Evolutionary conservation across 1,140 invertebrate genomes (phyloP).

Genomic region (Leucophenga varia): DNA sequence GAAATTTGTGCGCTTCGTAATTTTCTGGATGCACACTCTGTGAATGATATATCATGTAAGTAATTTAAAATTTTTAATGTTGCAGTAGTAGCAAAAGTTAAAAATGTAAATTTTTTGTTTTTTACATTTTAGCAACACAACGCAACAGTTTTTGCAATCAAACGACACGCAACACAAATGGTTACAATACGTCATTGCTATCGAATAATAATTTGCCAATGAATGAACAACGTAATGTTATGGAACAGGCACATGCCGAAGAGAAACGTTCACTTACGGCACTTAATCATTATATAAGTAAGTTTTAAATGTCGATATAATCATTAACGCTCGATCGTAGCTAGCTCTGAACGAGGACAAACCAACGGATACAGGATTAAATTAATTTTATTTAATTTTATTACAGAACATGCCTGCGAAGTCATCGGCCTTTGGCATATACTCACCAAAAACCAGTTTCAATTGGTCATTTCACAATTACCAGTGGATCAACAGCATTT

Average conservation of each 20-base stretch:
- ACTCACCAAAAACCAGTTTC: slow-evolving; percentile 89
- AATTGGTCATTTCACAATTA: slow-evolving; percentile 73
- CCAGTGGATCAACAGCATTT: slow-evolving; percentile 63
- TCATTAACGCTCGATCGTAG: neutral
- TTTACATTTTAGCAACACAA: neutral
- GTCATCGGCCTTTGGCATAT: slow-evolving; percentile 93
- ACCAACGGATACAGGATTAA: neutral
- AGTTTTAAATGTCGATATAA: slow-evolving; percentile 10
- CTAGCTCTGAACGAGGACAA: too few species aligned
- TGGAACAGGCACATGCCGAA: slow-evolving; percentile 58
- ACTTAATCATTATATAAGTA: slow-evolving; percentile 73
- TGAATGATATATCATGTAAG: slow-evolving; percentile 46
- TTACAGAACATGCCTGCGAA: slow-evolving; percentile 74
- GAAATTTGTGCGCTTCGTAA: slow-evolving; percentile 58
- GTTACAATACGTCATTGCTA: slow-evolving; percentile 35
- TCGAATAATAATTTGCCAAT: slow-evolving; percentile 23
- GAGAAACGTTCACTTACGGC: slow-evolving; percentile 77
- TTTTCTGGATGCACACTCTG: slow-evolving; percentile 57
- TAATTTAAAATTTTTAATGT: neutral
- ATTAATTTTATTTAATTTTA: neutral
- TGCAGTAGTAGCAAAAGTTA: neutral
- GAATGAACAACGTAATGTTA: slow-evolving; percentile 51
- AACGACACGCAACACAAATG: slow-evolving; percentile 43
- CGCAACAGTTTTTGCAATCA: slow-evolving; percentile 33
- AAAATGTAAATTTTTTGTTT: slow-evolving; percentile 14